Base-by-base conservation (phyloP, 2,797 vertebrate species). In the Apodemus agrarius region DNA sequence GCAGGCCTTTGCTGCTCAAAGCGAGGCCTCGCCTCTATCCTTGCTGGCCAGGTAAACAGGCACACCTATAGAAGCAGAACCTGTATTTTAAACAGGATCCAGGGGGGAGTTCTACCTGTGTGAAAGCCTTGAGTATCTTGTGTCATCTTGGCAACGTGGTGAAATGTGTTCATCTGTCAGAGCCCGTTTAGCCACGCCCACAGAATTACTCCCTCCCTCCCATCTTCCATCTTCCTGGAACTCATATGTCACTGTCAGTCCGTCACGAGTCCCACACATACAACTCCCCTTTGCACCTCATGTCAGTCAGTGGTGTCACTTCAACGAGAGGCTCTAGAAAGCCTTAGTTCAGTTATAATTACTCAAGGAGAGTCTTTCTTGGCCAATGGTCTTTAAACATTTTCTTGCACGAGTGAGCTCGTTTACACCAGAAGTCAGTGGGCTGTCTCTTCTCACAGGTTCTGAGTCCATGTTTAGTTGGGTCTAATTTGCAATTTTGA, bases 311-410 rank as follows among this genome's bases (percentile, higher is more conserved):
- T 12, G 21, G 14, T n/a, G 63, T 61, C 59, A 72, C 24, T 65
- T 96, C 54, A 65, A 83, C 29, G 46, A 72, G 57, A 79, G n/a
- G 3, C 72, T 91, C 80, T 84, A 61, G 79, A 88, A 93, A 83
- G 10, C 31, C 72, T 90, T 61, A 88, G 17, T 81, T 93, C 49
- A 88, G 52, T 76, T 92, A 75, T 21, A 74, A 17, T 84, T 96
- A 54, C 43, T 88, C 43, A 29, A 63, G n/a, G 67, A 49, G 83
- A 96, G 54, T 65, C 61, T 16, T 12, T 87, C 57, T 59, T 61
- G 72, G 57, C 19, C 24, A 52, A 85, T 29, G 5, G 26, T 57
- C 89, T 90, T 57, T n/a, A 34, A 78, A 22, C 26, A 74, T 91
- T 76, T 6, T 43, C 65, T 13, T n/a, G 69, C 24, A 80, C 16